phyloP scores from a whole-genome alignment of 2,113 vertebrate species.

The Tor tambroides region DNA sequence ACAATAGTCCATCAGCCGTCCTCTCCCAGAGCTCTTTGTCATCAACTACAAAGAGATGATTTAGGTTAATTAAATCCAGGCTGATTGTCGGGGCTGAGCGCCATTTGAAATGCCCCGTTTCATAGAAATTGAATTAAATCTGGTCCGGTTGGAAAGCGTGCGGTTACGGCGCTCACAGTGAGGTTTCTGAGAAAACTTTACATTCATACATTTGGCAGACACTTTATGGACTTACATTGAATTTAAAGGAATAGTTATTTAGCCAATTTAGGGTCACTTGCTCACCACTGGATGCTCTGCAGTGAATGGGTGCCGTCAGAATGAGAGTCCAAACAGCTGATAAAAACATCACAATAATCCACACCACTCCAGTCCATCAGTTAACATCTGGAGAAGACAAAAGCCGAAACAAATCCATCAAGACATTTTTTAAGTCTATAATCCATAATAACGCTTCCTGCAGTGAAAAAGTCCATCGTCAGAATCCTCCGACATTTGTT shows the following conservation, averaged over 20 bases:
- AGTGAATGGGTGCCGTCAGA: neutral
- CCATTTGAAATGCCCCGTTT: conserved; percentile 63
- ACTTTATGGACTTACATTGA: neutral
- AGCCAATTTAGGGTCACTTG: neutral
- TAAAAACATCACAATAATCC: neutral
- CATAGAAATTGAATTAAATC: conserved; percentile 75
- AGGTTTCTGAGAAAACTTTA: neutral
- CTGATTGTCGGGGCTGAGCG: conserved; percentile 66
- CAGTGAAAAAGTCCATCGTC: neutral
- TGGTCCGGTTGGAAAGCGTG: conserved; percentile 52
- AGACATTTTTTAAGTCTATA: neutral
- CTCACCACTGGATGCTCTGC: neutral
- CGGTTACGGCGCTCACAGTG: too few species aligned
- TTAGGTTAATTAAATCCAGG: conserved; percentile 77
- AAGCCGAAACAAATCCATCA: neutral
- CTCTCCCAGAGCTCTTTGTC: conserved; percentile 73
- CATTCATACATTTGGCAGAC: neutral
- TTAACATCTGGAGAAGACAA: neutral
- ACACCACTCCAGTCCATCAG: neutral
- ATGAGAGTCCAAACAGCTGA: neutral
- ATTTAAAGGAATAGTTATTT: neutral
- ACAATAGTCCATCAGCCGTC: conserved; percentile 77
- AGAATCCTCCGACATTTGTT: neutral
- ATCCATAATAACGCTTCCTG: neutral
- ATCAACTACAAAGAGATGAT: conserved; percentile 77